These are phyloP conservation scores for Dicyrtomina minuta DNA, from an alignment of 2,888 invertebrate genomes.

Conservation along the genomic window DNA sequence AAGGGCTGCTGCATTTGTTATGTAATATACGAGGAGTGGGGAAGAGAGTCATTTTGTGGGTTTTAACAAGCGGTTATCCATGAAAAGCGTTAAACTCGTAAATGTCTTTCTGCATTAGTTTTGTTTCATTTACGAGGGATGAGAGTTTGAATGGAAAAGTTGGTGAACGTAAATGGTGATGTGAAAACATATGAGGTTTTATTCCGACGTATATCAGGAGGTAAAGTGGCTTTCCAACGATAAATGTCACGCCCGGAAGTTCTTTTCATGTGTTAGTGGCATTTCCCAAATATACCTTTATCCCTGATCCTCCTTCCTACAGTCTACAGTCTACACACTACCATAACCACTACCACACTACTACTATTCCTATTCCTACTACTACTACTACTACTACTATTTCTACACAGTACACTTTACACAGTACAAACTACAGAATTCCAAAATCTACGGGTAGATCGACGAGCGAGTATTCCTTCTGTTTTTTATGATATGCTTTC, in stretches of 20 bases:
- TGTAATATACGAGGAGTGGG: too few relatives aligned
- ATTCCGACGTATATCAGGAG: conserved; percentile 39
- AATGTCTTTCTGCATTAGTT: conserved; percentile 29
- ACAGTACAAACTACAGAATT: too few relatives aligned
- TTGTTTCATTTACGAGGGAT: conserved; percentile 27
- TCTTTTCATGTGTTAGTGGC: conserved; percentile 46
- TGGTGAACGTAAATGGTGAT: conserved; percentile 25
- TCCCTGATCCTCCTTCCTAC: conserved; percentile 8
- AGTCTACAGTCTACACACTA: conserved; percentile 1
- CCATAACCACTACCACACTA: neutral
- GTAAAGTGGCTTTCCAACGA: conserved; percentile 40
- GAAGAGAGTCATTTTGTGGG: neutral
- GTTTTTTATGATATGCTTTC: too few relatives aligned
- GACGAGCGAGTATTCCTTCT: neutral
- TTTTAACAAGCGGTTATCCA: conserved; percentile 5
- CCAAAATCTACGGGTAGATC: too few relatives aligned
- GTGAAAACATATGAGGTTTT: conserved; percentile 36
- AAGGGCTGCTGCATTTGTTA: too few relatives aligned
- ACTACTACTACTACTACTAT: too few relatives aligned
- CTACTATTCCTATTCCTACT: too few relatives aligned
- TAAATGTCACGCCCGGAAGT: conserved; percentile 47
- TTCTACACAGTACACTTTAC: neutral
- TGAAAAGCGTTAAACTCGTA: conserved; percentile 24
- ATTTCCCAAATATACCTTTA: conserved; percentile 37
- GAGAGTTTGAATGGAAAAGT: conserved; percentile 25